These are phyloP conservation scores for Pheosia gnoma DNA, from an alignment of 2,888 invertebrate genomes.

Conservation along the genomic window DNA sequence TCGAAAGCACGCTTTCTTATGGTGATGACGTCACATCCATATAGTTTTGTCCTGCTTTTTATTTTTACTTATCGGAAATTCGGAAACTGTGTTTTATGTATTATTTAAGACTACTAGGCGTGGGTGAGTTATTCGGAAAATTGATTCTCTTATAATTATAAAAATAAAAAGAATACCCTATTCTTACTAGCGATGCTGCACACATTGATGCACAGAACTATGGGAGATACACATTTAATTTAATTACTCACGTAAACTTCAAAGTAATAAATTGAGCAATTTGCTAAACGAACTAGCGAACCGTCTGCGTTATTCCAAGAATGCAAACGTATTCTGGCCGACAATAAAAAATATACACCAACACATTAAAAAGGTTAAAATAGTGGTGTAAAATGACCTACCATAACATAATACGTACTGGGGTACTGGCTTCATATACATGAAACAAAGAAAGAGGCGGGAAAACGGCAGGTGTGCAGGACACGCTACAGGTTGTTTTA, in stretches of 20 bases:
- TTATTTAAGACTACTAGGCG: no score
- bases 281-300: slow-evolving; percentile 16
- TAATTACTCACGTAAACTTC: slow-evolving; percentile 11
- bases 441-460: slow-evolving; percentile 51
- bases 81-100: no score
- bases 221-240: slow-evolving; percentile 6
- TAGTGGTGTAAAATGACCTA: slow-evolving; percentile 63
- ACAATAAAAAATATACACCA: slow-evolving; percentile 33
- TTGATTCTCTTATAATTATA: no score
- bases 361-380: slow-evolving; percentile 48
- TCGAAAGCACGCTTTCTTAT: no score
- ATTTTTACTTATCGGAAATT: no score
- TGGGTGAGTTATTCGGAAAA: no score
- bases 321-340: slow-evolving; percentile 40
- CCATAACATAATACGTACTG: slow-evolving; percentile 48
- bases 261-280: slow-evolving; percentile 37
- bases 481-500: slow-evolving; percentile 51
- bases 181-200: not conserved
- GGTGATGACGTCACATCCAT: no score
- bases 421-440: slow-evolving; percentile 56
- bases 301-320: slow-evolving; percentile 17
- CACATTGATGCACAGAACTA: not conserved
- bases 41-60: no score
- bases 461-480: slow-evolving; percentile 64
- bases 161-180: no score